Evolutionary conservation across 2,113 vertebrate genomes (phyloP).

Genomic region (Gallinago paraguaiae): DNA sequence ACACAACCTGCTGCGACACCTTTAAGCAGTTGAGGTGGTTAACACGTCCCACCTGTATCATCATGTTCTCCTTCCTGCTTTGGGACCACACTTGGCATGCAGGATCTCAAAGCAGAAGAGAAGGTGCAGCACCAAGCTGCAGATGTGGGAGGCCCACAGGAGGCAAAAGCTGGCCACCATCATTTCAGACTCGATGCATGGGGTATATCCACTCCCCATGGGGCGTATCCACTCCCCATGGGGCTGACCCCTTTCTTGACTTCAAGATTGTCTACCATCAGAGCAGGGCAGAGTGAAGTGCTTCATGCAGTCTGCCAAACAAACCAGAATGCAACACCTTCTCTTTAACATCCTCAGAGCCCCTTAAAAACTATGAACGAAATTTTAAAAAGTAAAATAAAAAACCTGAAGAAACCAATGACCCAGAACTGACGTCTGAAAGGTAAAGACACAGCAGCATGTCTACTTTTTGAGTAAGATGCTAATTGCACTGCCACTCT

Average conservation of each 20-base stretch:
- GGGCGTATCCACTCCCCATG: background rate
- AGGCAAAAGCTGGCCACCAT: background rate
- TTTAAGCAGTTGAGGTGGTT: background rate
- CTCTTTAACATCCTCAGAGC: background rate
- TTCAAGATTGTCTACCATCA: background rate
- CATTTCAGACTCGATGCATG: background rate
- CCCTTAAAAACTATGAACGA: background rate
- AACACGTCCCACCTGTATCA: background rate
- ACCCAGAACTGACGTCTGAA: background rate
- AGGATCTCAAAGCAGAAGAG: background rate
- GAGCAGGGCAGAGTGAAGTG: background rate
- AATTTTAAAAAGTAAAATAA: background rate
- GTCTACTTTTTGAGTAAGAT: background rate
- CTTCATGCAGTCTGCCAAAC: background rate
- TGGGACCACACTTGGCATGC: too few relatives aligned
- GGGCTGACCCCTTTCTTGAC: background rate
- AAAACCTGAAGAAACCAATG: background rate
- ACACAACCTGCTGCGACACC: background rate
- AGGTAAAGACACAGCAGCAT: background rate
- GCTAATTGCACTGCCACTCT: too few relatives aligned
- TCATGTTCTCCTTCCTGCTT: background rate
- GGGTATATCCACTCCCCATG: background rate
- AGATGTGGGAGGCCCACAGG: background rate
- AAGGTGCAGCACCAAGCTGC: background rate
- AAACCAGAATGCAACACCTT: background rate